Conservation (phyloP, 92 coral and sea anemone species). For the Zoanthus sociatus region DNA sequence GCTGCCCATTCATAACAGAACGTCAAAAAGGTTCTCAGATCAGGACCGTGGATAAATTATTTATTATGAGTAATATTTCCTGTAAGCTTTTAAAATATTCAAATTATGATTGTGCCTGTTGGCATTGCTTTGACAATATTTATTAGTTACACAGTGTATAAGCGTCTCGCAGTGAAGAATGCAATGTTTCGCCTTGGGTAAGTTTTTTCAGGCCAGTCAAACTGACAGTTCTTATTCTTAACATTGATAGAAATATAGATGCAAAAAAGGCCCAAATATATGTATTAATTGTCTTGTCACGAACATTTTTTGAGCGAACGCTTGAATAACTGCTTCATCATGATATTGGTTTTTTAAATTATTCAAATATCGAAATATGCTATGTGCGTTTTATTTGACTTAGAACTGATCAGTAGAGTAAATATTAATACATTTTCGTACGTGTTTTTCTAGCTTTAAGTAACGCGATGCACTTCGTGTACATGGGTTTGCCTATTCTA, state of each 20-base stretch:
- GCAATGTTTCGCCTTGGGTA: conserved; percentile 70
- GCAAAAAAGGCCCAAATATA: no score
- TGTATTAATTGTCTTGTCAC: not conserved
- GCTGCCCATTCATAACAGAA: conserved; percentile 6
- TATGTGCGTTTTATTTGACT: not conserved
- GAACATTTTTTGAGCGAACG: not conserved
- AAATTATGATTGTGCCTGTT: conserved; percentile 57
- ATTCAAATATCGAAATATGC: not conserved
- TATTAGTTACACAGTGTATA: conserved; percentile 41
- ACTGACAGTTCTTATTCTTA: no score
- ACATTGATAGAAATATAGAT: no score
- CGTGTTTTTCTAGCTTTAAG: no score
- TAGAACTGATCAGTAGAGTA: not conserved
- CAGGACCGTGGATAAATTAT: not conserved
- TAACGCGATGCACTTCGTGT: no score
- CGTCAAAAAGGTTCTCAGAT: not conserved
- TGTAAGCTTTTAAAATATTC: conserved; percentile 27
- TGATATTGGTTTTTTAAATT: not conserved
- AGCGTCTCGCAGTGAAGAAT: conserved; percentile 63
- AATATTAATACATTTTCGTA: no score
- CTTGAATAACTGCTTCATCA: not conserved
- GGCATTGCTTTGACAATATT: conserved; percentile 57
- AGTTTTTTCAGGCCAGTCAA: conserved; percentile 16
- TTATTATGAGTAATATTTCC: not conserved
- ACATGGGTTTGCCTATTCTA: no score